A percentile compares a stretch with the other conserved stretches of the same genome.
phyloP scores from a whole-genome alignment of 2,113 vertebrate genomes.

The Coracopsis vasa region DNA sequence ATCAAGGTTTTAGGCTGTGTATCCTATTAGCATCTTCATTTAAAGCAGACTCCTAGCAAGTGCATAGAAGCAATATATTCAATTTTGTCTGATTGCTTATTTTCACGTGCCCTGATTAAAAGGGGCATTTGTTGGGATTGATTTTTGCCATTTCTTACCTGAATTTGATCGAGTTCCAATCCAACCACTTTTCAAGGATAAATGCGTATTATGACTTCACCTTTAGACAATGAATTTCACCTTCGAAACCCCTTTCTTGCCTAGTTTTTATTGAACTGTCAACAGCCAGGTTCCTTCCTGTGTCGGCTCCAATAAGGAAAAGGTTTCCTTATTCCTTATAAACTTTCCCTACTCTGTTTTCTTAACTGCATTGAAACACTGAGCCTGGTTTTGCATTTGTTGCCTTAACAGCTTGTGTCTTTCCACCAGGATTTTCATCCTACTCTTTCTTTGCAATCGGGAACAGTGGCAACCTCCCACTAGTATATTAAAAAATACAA shows the following conservation, averaged over 20 bases:
- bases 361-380: neutral
- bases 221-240: neutral
- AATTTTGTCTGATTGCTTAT: neutral
- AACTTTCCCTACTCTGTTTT: neutral
- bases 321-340: neutral
- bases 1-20: neutral
- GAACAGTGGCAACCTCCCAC: neutral
- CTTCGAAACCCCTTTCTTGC: neutral
- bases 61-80: neutral
- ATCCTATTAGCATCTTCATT: neutral
- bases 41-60: neutral
- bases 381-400: neutral
- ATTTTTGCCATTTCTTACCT: neutral
- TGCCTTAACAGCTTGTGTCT: neutral
- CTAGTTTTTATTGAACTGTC: neutral
- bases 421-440: slow-evolving; percentile 19
- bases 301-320: neutral
- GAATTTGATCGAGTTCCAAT: neutral
- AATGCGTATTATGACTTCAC: neutral
- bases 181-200: neutral
- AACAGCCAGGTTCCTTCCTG: neutral
- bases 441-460: neutral
- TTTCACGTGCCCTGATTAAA: neutral
- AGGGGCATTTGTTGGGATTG: neutral
- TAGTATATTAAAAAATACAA: neutral